Percentiles rank a stretch among this genome's conserved stretches.
phyloP scores from a whole-genome alignment of 2,113 vertebrate species.

The Charadrius vociferus region DNA sequence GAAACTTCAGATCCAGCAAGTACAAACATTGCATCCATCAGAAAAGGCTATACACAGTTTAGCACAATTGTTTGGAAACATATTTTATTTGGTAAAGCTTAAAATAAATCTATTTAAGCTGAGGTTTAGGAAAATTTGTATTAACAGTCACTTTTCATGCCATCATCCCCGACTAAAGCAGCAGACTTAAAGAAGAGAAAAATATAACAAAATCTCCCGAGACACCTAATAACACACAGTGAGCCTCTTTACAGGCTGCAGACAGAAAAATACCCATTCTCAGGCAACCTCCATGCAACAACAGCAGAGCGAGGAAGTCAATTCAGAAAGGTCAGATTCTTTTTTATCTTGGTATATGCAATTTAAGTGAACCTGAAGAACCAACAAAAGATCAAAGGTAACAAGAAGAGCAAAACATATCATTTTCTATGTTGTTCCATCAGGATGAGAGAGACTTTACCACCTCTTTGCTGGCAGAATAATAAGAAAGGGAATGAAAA shows the following conservation, averaged over 20 bases:
- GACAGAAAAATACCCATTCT: not conserved
- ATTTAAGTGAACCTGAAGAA: not conserved
- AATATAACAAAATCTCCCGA: not conserved
- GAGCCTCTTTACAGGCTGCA: not conserved
- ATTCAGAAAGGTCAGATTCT: not conserved
- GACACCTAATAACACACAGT: not conserved
- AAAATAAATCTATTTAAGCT: not conserved
- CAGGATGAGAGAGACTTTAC: not conserved
- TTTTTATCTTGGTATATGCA: not conserved
- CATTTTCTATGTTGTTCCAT: not conserved
- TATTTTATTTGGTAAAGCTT: not conserved
- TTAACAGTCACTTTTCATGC: not conserved
- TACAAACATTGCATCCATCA: not conserved
- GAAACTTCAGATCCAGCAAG: not conserved
- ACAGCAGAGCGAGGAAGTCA: not conserved
- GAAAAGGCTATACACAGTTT: fast-evolving
- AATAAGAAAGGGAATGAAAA: not conserved
- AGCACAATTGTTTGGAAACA: not conserved
- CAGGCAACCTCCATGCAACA: not conserved
- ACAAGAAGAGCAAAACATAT: not conserved
- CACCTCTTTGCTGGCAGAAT: not conserved
- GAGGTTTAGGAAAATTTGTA: not conserved
- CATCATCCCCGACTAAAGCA: not conserved
- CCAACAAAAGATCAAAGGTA: not conserved
- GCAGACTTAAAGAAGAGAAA: not conserved